Base-by-base conservation (phyloP, 2,113 vertebrate genomes). In the Semnornis frantzii region DNA sequence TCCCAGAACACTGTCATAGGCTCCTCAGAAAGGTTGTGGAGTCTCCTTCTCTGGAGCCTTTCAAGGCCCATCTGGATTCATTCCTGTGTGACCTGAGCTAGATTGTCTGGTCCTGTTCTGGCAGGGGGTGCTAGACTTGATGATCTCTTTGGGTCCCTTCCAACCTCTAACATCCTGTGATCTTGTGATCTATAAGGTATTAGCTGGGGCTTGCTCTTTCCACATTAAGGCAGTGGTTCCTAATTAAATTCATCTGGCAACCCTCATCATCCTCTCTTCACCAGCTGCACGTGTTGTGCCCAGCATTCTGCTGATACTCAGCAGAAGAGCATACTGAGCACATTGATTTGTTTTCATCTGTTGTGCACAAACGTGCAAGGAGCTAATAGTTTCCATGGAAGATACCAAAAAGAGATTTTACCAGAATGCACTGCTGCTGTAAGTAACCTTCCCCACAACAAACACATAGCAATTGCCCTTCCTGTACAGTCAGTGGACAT, bases 391-490 rank as follows among this genome's bases (percentile, higher is more conserved):
- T 83, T 86, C 77, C 58, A 15, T 90, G 66, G 62, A 72, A 73
- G 92, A 90, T 82, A 94, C 82, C 72, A 31, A 70, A 86, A 86
- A 95, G 65, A 77, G 14, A 37, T 89, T 66, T 85, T 39, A 58
- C 87, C 78, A 15, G 8, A 37, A 37, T 85, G 73, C 44, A 86
- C 62, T 88, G 58, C 59, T 83, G 62, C 37, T 62, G 12, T 75
- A 66, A 84, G 82, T 52, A 90, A 92, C 83, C 90, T 89, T 95
- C 87, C 92, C 83, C 19, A 15, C 77, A 91, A 93, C 57, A 79
- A 92, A 73, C 37, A 18, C 15, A n/a, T 11, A 88, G 52, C 74
- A 76, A 82, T 83, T 76, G 66, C 83, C 66, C 72, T 72, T 97
- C 70, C 84, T 75, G 23, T 85, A 87, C 57, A 82, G 42, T 74